Conservation (phyloP, 2,888 invertebrate genomes). For the Timandra comae region DNA sequence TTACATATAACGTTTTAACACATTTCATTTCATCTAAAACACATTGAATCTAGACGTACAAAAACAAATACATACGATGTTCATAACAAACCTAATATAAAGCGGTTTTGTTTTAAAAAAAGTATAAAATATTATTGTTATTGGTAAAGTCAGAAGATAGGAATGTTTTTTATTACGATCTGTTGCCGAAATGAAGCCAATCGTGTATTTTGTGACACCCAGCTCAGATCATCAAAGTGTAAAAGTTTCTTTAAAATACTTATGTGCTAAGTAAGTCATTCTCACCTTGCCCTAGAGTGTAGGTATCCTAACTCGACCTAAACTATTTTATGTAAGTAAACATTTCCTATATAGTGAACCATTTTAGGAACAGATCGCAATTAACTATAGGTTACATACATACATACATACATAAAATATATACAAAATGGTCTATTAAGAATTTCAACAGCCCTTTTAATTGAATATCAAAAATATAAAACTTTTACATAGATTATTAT, state of each 20-base stretch:
- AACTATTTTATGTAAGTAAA: slow-evolving; percentile 2
- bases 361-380: slow-evolving; percentile 76
- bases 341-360: slow-evolving; percentile 28
- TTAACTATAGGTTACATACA: slow-evolving; percentile 43
- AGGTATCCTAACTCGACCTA: slow-evolving; percentile 21
- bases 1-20: slow-evolving; percentile 76
- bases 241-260: slow-evolving; percentile 10
- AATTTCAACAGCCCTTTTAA: too few species aligned
- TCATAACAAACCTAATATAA: slow-evolving; percentile 62
- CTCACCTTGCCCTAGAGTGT: slow-evolving; percentile 11
- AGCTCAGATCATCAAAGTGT: slow-evolving; percentile 68
- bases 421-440: slow-evolving; percentile 26
- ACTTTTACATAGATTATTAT: too few species aligned
- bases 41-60: slow-evolving; percentile 56
- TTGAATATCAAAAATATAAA: too few species aligned
- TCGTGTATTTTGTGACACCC: slow-evolving; percentile 61
- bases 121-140: slow-evolving; percentile 38
- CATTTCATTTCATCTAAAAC: slow-evolving; percentile 64
- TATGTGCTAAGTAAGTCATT: slow-evolving; percentile 19
- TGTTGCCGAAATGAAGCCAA: slow-evolving; percentile 76
- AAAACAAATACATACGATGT: slow-evolving; percentile 49
- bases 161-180: slow-evolving; percentile 65
- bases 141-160: slow-evolving; percentile 35
- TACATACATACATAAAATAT: slow-evolving; percentile 37
- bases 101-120: slow-evolving; percentile 52